Evolutionary conservation across 1,140 invertebrate genomes (phyloP), one percentile per base, ranked within the genome.

Genomic region (Scaptomyza graminum): DNA sequence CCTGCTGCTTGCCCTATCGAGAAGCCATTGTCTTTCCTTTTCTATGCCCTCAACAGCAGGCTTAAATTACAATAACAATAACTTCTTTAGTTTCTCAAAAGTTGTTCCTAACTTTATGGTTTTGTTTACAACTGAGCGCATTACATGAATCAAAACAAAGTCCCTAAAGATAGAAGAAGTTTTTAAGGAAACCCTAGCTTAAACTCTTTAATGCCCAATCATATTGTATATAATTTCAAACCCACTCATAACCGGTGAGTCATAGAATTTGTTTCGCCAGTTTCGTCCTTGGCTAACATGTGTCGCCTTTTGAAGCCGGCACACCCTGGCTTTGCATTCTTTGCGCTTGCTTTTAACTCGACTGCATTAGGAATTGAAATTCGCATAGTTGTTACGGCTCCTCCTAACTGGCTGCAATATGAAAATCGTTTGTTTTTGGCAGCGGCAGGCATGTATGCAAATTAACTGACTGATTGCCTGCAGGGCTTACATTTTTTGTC

Each of bases 1-100:
- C 18, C 37, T 39, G 43, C 18, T 22, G 18, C 4, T 1, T 46
- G n/a, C n/a, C 28, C 31, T 6, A 6, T 28, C 22, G 9, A 39
- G 25, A 55, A 37, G 52, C 69, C 28, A 72, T 60, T 67, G 69
- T 67, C 62, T 66, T 72, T 41, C 34, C 13, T 31, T 49, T 3
- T 15, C n/a, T 39, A 39, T 54, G 69, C 55, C 39, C 37, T 59
- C 46, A 52, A 65, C 46, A 57, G 62, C 62, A 65, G 39, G 54
- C 28, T n/a, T 49, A 52, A 46, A 44, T 60, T 28, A 67, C 46
- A 9, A 54, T 31, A 4, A 11, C 34, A 56, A 44, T 7, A 16
- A 22, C 18, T 47, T 47, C 8, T 47, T n/a, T 47, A 47, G 16
- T 9, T 51, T 12, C 12, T 13, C 22, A 3, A 51, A 51, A 28